Evolutionary conservation across 2,888 invertebrate species (phyloP), one percentile per base, ranked within the genome.

Genomic region (Timandra comae): DNA sequence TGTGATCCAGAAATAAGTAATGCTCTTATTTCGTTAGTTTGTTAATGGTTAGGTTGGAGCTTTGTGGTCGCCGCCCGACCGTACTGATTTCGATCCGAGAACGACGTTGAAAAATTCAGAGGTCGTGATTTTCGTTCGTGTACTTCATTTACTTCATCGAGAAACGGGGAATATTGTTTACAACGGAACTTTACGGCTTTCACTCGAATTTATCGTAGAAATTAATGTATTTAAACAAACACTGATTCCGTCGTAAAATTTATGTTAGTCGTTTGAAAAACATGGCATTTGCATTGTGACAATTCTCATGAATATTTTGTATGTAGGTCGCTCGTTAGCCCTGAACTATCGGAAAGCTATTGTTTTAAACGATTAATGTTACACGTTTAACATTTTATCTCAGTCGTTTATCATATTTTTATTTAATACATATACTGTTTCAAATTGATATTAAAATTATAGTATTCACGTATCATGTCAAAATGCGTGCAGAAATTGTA

Each of bases 101-200:
- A 53, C 59, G 77, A 82, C 78, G 71, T 79, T 80, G 80, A 81
- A 81, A 82, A 82, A 81, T 81, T 71, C 72, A 64, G 57, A 64
- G 59, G 70, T 78, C 82, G 82, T 81, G 82, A 79, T 81, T 78
- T 80, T 72, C 60, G 67, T 69, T 80, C 80, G 78, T 79, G 80
- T 72, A 62, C 65, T 70, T 73, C 72, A 73, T 81, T 81, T 78
- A 73, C 77, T 75, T n/a, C 68, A 61, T 67, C 45, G 60, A 62
- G 56, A 59, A 41, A 63, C 65, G 57, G 62, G 56, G 63, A 72
- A 73, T 76, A 77, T 74, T 75, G 71, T 75, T 77, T 72, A 64
- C 64, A 49, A 60, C 52, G 47, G 40, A 52, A 25, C 31, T 35
- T 19, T 38, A 24, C 26, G 16, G 32, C 30, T 37, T 69, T 68